Evolutionary conservation across 1,140 invertebrate genomes (phyloP), one percentile per base, ranked within the genome.

Genomic region (Apolygus lucorum): DNA sequence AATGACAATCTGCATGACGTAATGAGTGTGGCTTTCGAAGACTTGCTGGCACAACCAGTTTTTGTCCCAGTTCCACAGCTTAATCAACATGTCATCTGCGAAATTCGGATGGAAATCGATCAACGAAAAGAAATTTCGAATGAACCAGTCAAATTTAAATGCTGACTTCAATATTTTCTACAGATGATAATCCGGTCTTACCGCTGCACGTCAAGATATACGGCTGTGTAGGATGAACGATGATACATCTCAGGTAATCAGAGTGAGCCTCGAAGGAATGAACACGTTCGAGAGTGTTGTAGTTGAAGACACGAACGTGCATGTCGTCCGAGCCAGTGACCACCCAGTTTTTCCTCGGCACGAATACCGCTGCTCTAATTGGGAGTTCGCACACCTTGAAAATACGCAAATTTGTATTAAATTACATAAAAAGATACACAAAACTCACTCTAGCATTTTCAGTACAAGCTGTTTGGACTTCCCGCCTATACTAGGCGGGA

Each of bases 41-140:
- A 97, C 91, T 80, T 99, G 96, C 75, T 98, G 96, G 75, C 95
- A 95, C 0, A 89, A 83, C 95, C 96, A 99, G 75, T 91, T 86
- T 77, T 98, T 97, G 27, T 99, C 97, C 97, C 97, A 99, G 79
- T 99, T 99, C 98, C 98, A 99, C 27, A 99, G 79, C 81, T 99
- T 99, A 63, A 99, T 99, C 26, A 94, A 81, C 91, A 99, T 96
- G 78, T 99, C 98, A 87, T 99, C 95, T 95, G 79, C 26, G 81
- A 80, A 77, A 78, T n/a, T n/a, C n/a, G n/a, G n/a, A 75, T 52
- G 68, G 68, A 62, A 62, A 4, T 62, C n/a, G 28, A 26, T 65
- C 21, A 2, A 65, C 17, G 27, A 65, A 65, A 8, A 29, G 25
- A 27, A 25, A 14, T 59, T 42, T 42, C 17, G 34, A 42, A 42